Base-by-base conservation (phyloP, 2,888 invertebrate species). In the Pinctada fucata region DNA sequence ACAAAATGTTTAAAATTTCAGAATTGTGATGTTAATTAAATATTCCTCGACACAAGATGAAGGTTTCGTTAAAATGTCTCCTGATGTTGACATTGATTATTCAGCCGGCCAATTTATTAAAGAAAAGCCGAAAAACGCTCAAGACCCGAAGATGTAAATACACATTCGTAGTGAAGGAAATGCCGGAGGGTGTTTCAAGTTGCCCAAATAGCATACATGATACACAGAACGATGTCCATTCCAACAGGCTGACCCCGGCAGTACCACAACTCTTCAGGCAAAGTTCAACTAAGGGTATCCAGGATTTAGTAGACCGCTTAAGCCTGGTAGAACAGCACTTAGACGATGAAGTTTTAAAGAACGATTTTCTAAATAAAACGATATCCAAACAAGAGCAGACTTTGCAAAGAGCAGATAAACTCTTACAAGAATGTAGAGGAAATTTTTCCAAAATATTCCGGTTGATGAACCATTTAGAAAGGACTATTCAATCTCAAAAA, bases 151-250 rank as follows among this genome's bases (percentile, higher is more conserved):
- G 80, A 58, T 86, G 86, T 51, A 83, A 85, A 71, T 90, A 90
- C 80, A 88, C 88, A 0, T 86, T 90, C 67, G 88, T 90, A 6
- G 88, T 90, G 2, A 87, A 90, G 75, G 90, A 90, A 79, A 85
- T 88, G 82, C 67, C 51, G 3, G 75, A 51, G 70, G 88, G 88
- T 82, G 82, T 82, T 2, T 81, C 86, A 48, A 84, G 84, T 63
- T 90, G 90, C 80, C 86, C 88, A 1, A 81, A 81, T 47, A 80
- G 84, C 45, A 74, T 84, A n/a, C 80, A 81, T 3, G 83, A 84
- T 68, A 77, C 86, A 5, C 83, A 84, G 71, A 82, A 83, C 0
- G 84, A 77, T n/a, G 49, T 66, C 48, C 71, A 65, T 3, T 16
- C 50, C 2, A n/a, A 51, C 6, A 50, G 47, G 2, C 4, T 58